A percentile compares a stretch with the other conserved stretches of the same genome.
phyloP scores from a whole-genome alignment of 2,888 invertebrate species.

The Drosophila bunnanda region DNA sequence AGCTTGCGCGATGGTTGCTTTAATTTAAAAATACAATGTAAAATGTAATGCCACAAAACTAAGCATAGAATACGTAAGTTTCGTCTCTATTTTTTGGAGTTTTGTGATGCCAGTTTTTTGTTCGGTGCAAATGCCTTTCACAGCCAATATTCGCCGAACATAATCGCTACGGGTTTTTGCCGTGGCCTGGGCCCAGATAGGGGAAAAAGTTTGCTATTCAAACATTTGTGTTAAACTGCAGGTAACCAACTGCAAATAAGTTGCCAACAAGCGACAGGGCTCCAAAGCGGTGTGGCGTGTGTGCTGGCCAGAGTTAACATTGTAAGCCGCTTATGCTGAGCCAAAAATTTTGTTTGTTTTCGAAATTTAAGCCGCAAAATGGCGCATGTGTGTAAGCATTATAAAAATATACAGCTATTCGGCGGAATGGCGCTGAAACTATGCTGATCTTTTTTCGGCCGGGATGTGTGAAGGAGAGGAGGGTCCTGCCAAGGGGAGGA shows the following conservation, averaged over 20 bases:
- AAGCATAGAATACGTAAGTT: too few relatives aligned
- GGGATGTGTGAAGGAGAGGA: background rate
- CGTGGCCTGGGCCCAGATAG: constrained; percentile 15
- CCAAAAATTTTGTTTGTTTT: constrained; percentile 71
- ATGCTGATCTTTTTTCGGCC: constrained; percentile 29
- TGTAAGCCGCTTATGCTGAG: constrained; percentile 74
- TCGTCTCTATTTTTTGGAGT: background rate
- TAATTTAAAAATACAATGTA: background rate
- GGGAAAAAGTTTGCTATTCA: constrained; percentile 52
- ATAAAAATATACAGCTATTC: constrained; percentile 48
- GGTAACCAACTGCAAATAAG: constrained; percentile 70
- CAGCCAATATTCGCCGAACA: constrained; percentile 28
- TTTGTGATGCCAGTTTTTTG: background rate
- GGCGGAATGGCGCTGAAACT: constrained; percentile 28
- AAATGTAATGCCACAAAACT: background rate
- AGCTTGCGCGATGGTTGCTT: background rate
- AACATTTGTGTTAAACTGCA: constrained; percentile 70
- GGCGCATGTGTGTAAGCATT: constrained; percentile 54
- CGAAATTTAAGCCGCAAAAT: constrained; percentile 75
- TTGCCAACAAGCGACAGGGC: constrained; percentile 47
- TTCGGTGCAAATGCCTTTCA: background rate
- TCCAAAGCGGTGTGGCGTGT: constrained; percentile 11
- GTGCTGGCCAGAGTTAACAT: constrained; percentile 61
- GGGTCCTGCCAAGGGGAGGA: background rate
- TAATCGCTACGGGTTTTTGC: constrained; percentile 23